These are phyloP conservation scores for Folsomia candida DNA, from an alignment of 2,888 invertebrate species.

Conservation along the genomic window DNA sequence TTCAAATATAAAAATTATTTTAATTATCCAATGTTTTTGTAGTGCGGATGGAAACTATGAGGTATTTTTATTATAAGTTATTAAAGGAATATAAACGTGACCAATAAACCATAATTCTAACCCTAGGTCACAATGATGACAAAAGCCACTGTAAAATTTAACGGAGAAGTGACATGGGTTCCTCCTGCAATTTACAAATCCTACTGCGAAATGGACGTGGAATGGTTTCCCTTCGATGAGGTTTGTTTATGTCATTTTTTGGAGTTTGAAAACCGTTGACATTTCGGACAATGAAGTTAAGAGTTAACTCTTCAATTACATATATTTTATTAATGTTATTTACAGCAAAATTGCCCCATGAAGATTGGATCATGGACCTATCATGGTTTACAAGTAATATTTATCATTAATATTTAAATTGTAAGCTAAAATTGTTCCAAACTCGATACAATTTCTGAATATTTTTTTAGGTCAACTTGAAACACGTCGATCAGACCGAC, in stretches of 20 bases:
- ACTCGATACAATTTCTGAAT: not conserved
- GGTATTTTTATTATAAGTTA: too few species aligned
- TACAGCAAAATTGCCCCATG: not conserved
- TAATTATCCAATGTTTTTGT: too few species aligned
- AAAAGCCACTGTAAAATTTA: not conserved
- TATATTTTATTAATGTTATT: too few species aligned
- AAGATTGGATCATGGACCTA: not conserved
- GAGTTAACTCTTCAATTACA: too few species aligned
- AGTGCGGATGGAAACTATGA: not conserved
- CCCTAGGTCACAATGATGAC: too few species aligned
- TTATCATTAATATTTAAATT: not conserved
- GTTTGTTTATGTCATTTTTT: too few species aligned
- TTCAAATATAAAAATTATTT: too few species aligned
- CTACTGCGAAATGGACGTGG: not conserved
- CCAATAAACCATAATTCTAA: not conserved
- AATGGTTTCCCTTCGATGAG: not conserved
- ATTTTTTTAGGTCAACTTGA: not conserved
- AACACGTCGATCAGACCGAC: not conserved
- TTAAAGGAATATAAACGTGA: too few species aligned
- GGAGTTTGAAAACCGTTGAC: slow-evolving; percentile 21
- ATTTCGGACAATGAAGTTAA: slow-evolving; percentile 27
- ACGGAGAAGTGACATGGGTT: not conserved
- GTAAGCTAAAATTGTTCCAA: not conserved
- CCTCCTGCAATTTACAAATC: not conserved
- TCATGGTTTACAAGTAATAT: not conserved